phyloP scores from a whole-genome alignment of 2,888 invertebrate genomes.

The Listrodromus nycthemerus region DNA sequence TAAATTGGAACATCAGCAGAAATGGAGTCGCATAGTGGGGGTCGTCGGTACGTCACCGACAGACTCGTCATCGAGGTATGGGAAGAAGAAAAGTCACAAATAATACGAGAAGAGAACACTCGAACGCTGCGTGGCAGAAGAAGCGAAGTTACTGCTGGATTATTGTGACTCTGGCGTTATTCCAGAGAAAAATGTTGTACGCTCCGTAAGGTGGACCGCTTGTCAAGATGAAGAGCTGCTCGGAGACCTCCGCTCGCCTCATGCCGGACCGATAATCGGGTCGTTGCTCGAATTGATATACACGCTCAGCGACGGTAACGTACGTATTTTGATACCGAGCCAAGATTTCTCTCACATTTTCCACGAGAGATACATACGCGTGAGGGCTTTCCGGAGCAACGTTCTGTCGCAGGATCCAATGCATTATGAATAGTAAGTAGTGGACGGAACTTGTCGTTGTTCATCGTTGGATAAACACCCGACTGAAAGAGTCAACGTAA shows the following conservation, averaged over 20 bases:
- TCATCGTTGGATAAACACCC: no score
- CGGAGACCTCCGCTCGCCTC: conserved; percentile 45
- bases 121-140: conserved; percentile 14
- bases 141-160: conserved; percentile 20
- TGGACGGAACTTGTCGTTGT: neutral
- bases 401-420: neutral
- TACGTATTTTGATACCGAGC: conserved; percentile 78
- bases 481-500: no score
- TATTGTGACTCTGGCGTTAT: conserved; percentile 74
- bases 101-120: conserved; percentile 5
- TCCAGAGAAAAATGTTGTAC: conserved; percentile 74
- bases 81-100: neutral
- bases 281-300: conserved; percentile 79
- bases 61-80: neutral
- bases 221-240: conserved; percentile 33
- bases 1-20: no score
- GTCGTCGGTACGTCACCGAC: neutral
- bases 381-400: conserved; percentile 43
- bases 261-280: conserved; percentile 79
- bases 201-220: conserved; percentile 58
- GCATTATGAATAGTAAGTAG: conserved; percentile 18
- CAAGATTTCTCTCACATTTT: conserved; percentile 74
- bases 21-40: no score
- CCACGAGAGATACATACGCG: conserved; percentile 22
- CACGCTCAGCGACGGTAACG: conserved; percentile 73